A percentile compares a stretch with the other conserved stretches of the same genome.
Conservation (phyloP, 2,888 invertebrate species). For the Diplazon laetatorius region DNA sequence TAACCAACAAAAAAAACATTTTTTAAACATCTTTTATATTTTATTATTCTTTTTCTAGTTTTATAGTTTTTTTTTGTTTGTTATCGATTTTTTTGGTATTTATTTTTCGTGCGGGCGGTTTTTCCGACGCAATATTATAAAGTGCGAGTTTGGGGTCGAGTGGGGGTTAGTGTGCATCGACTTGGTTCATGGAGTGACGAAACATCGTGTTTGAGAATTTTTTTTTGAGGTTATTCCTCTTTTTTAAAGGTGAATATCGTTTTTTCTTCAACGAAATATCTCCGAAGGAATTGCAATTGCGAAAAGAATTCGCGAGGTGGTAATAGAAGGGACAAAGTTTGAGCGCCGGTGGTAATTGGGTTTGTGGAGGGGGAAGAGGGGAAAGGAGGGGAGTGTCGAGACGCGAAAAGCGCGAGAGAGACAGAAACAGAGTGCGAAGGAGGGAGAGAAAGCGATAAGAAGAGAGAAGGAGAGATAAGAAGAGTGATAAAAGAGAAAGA, state of each 20-base stretch:
- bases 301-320: constrained; percentile 23
- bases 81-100: no score
- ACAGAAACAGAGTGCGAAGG: constrained; percentile 18
- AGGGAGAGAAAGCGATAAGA: constrained; percentile 8
- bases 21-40: no score
- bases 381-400: background rate
- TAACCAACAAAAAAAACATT: no score
- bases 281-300: constrained; percentile 2
- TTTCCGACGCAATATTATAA: no score
- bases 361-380: constrained; percentile 20
- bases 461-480: constrained; percentile 4
- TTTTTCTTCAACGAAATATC: constrained; percentile 28
- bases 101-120: no score
- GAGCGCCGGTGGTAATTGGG: constrained; percentile 54
- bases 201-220: no score
- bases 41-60: no score
- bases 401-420: background rate
- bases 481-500: constrained; percentile 9
- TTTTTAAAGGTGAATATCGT: background rate
- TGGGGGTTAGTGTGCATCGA: no score
- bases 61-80: no score
- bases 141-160: no score
- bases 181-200: no score
- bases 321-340: constrained; percentile 54
- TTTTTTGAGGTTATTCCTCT: no score